Percentiles rank a stretch among this genome's conserved stretches.
phyloP scores from a whole-genome alignment of 2,888 invertebrate species.

The Embidobia sp. region DNA sequence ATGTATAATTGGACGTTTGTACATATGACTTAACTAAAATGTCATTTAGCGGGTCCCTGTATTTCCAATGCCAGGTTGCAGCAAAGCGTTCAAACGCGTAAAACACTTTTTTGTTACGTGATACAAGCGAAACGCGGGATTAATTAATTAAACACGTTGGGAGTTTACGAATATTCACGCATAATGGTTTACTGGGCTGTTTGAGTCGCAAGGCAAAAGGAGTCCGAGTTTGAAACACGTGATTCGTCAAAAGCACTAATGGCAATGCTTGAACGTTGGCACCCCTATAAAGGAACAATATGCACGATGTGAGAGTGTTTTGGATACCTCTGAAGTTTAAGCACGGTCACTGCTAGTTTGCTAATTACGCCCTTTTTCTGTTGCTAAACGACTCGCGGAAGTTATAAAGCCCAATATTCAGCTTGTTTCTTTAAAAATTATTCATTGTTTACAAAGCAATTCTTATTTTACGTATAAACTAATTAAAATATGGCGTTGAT shows the following conservation, averaged over 20 bases:
- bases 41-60: conserved; percentile 50
- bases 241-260: conserved; percentile 59
- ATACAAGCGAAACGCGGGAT: conserved; percentile 66
- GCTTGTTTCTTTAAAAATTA: conserved; percentile 28
- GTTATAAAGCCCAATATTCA: conserved; percentile 26
- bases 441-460: conserved; percentile 8
- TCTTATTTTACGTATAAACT: background rate
- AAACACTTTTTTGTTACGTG: conserved; percentile 61
- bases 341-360: conserved; percentile 67
- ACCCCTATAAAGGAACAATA: conserved; percentile 50
- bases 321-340: conserved; percentile 57
- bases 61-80: conserved; percentile 30
- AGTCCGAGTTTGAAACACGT: conserved; percentile 58
- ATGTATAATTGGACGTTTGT: conserved; percentile 45
- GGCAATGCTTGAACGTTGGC: conserved; percentile 53
- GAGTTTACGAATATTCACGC: conserved; percentile 57
- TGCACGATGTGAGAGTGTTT: conserved; percentile 41
- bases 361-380: conserved; percentile 70
- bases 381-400: conserved; percentile 65
- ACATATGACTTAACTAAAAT: conserved; percentile 40
- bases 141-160: conserved; percentile 72
- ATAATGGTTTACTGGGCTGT: conserved; percentile 58
- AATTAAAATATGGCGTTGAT: too few relatives aligned
- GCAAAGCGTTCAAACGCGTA: conserved; percentile 63
- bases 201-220: conserved; percentile 49